Base-by-base conservation (phyloP, 30 jellyfish, hydroid and myxozoan genomes). In the Morbakka virulenta region DNA sequence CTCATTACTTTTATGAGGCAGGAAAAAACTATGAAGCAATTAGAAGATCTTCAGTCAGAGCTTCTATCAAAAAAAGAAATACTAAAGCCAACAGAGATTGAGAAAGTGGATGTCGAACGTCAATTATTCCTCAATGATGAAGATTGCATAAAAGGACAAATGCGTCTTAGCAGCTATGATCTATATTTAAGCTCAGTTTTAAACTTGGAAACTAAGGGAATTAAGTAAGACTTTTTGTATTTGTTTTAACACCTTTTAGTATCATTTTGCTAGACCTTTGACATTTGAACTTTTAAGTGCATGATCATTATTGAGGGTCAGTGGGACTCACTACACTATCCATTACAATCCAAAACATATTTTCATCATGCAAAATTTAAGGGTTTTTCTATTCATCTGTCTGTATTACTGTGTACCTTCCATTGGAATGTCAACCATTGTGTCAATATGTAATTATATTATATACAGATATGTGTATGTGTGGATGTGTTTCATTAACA, bases 171-270 rank as follows among this genome's bases (percentile, higher is more conserved):
- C 31, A 84, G 85, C 32, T 92, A 77, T 85, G 98, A 92, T 71
- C 87, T 92, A 35, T 87, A 79, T 33, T 80, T 92, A 28, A 85
- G 98, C 49, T 92, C 98, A 0, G 61, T 85, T 72, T 83, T 92
- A 62, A 66, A 87, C 29, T 53, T 92, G 63, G 87, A 92, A 23
- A 76, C 64, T 22, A 85, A 87, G 52, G 69, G 63, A 22, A 85
- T 92, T 20, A 72, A 63, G 98, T 92, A 62, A 28, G 89, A 32
- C 14, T 65, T 50, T 63, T 29, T 62, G 35, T 31, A 47, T 27
- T 72, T 0, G 20, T 14, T 51, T 22, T 41, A 47, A 31, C 0
- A 25, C 30, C 30, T 29, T 6, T n/a, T n/a, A n/a, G n/a, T n/a
- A n/a, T n/a, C n/a, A n/a, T n/a, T n/a, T n/a, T n/a, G n/a, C n/a